Conservation (phyloP, 2,113 vertebrate species). For the Salvator merianae region DNA sequence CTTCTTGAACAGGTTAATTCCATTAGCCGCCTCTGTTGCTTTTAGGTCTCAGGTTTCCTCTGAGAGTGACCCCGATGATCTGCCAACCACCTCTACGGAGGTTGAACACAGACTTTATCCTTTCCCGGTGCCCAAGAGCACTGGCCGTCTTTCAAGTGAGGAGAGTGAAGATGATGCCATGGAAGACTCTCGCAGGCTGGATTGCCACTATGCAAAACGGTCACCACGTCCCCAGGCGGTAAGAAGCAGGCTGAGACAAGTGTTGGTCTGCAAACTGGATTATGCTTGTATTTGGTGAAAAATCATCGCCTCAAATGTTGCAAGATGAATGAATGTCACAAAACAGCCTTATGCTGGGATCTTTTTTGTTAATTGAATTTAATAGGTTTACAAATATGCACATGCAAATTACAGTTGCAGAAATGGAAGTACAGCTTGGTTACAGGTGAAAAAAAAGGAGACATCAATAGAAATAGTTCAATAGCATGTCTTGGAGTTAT, state of each 20-base stretch:
- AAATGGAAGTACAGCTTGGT: too few relatives aligned
- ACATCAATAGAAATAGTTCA: too few relatives aligned
- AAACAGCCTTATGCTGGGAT: too few relatives aligned
- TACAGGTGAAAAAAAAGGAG: too few relatives aligned
- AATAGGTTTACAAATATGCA: too few relatives aligned
- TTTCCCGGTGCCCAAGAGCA: slow-evolving; percentile 70
- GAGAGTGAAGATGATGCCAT: slow-evolving; percentile 84
- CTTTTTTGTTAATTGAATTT: too few relatives aligned
- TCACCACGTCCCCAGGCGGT: slow-evolving; percentile 88
- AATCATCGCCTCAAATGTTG: not conserved
- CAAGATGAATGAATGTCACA: not conserved
- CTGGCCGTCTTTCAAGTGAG: slow-evolving; percentile 83
- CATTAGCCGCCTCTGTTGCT: not conserved
- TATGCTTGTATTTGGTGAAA: not conserved
- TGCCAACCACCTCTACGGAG: slow-evolving; percentile 71
- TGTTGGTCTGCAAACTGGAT: not conserved
- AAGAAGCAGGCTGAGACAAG: slow-evolving; percentile 40
- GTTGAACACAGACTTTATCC: slow-evolving; percentile 74
- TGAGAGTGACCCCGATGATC: slow-evolving; percentile 80
- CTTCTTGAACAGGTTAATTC: fast-evolving
- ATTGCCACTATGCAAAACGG: slow-evolving; percentile 78
- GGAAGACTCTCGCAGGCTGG: slow-evolving; percentile 72
- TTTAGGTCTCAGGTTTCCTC: slow-evolving; percentile 71
- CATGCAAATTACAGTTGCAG: too few relatives aligned
- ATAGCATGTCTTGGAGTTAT: too few relatives aligned